Conservation (phyloP, 2,888 invertebrate species). For the Volucella inanis region DNA sequence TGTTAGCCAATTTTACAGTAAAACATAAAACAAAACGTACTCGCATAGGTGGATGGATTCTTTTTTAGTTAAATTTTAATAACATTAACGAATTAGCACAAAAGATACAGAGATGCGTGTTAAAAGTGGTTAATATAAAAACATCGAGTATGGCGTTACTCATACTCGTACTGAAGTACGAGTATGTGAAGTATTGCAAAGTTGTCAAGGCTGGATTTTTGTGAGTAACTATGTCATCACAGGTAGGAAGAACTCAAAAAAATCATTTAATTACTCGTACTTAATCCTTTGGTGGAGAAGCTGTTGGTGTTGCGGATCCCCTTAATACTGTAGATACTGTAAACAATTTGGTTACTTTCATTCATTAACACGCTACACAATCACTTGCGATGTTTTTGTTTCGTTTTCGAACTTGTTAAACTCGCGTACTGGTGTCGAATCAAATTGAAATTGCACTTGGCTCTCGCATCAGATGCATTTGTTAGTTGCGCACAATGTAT, state of each 20-base stretch:
- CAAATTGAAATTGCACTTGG: conserved; percentile 31
- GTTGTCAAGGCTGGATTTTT: conserved; percentile 19
- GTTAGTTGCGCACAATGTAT: conserved; percentile 46
- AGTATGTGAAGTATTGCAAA: conserved; percentile 3
- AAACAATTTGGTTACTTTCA: conserved; percentile 66
- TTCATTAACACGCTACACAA: conserved; percentile 56
- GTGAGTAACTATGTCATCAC: background rate
- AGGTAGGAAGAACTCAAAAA: background rate
- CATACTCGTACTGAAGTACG: too few relatives aligned
- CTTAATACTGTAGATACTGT: conserved; percentile 29
- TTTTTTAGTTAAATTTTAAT: conserved; percentile 1
- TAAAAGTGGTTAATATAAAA: conserved; percentile 33
- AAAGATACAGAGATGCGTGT: conserved; percentile 17
- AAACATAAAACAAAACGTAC: conserved; percentile 11
- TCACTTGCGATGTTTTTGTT: conserved; percentile 34
- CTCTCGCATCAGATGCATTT: conserved; percentile 48
- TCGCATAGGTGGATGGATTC: background rate
- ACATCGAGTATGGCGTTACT: conserved; percentile 1
- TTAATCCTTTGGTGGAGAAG: conserved; percentile 16
- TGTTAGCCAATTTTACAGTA: background rate
- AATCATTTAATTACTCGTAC: background rate
- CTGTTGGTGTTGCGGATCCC: too few relatives aligned
- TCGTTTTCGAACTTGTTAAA: background rate
- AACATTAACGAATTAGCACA: conserved; percentile 36
- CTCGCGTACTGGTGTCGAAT: background rate